Evolutionary conservation across 2,113 vertebrate species (phyloP).

Genomic region (Brienomyrus longianalis): DNA sequence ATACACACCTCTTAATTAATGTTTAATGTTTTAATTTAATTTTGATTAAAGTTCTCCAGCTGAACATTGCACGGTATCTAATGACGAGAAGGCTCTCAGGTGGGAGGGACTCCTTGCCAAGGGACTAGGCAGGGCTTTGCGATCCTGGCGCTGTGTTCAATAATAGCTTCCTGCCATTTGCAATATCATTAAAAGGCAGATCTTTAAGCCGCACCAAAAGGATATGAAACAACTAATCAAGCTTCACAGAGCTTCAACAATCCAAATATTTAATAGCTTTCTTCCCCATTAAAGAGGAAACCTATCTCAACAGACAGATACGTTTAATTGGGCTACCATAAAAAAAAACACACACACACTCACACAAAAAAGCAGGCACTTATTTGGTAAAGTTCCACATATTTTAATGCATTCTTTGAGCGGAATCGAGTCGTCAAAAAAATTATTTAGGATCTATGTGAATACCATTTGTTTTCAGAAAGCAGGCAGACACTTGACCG

Average conservation of each 20-base stretch:
- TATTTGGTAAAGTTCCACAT: background rate
- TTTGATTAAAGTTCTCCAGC: background rate
- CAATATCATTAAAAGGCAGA: slow-evolving; percentile 39
- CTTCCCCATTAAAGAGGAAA: slow-evolving; percentile 12
- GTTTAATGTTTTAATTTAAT: slow-evolving; percentile 18
- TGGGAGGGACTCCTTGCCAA: slow-evolving; percentile 12
- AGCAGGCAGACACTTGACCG: background rate
- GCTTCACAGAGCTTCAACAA: slow-evolving; percentile 34
- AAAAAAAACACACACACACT: background rate
- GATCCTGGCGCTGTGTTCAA: slow-evolving; percentile 13
- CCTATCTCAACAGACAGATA: slow-evolving; percentile 1
- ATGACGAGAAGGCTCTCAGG: background rate
- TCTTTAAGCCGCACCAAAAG: slow-evolving; percentile 36
- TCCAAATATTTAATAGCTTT: slow-evolving; percentile 28
- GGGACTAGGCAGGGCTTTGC: background rate
- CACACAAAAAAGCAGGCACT: background rate
- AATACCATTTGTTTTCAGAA: background rate
- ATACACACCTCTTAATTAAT: background rate
- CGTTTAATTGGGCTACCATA: background rate
- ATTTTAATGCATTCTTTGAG: background rate
- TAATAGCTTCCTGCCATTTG: slow-evolving; percentile 32
- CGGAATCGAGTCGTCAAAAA: background rate
- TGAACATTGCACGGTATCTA: background rate
- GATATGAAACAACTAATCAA: slow-evolving; percentile 40
- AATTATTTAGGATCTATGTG: background rate